A percentile compares a stretch with the other conserved stretches of the same genome.
These are phyloP conservation scores for Arctocebus calabarensis DNA, from an alignment of 2,797 vertebrate species.

Conservation along the genomic window DNA sequence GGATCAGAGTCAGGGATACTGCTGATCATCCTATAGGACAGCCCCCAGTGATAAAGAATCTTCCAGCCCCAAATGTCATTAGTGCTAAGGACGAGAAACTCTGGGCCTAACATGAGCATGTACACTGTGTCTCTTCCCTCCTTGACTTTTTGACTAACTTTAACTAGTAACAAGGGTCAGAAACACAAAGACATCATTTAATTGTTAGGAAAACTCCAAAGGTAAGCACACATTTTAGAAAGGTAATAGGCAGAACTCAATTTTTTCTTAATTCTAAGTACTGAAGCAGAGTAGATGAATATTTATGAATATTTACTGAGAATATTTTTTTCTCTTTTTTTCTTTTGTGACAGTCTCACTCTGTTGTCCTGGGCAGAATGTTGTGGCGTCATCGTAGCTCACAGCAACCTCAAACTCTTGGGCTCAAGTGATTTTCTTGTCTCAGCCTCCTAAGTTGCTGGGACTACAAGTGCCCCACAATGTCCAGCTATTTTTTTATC, in stretches of 20 bases:
- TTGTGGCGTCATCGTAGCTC: too few species aligned
- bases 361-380: too few species aligned
- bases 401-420: too few species aligned
- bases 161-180: not conserved
- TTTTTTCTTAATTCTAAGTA: conserved; percentile 14
- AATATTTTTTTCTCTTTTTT: too few species aligned
- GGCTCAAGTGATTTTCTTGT: too few species aligned
- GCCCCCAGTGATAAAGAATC: not conserved
- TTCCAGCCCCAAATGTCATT: not conserved
- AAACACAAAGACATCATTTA: too few species aligned
- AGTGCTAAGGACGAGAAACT: not conserved
- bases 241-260: not conserved
- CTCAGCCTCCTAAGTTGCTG: too few species aligned
- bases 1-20: not conserved
- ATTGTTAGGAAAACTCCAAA: conserved; percentile 19
- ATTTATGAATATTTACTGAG: too few species aligned
- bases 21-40: not conserved
- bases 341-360: too few species aligned
- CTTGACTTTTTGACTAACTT: not conserved
- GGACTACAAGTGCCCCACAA: too few species aligned
- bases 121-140: not conserved
- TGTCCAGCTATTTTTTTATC: too few species aligned
- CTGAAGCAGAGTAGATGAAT: not conserved
- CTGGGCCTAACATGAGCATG: not conserved
- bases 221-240: conserved; percentile 25